Conservation (phyloP, 2,113 vertebrate species). For the Passer montanus region DNA sequence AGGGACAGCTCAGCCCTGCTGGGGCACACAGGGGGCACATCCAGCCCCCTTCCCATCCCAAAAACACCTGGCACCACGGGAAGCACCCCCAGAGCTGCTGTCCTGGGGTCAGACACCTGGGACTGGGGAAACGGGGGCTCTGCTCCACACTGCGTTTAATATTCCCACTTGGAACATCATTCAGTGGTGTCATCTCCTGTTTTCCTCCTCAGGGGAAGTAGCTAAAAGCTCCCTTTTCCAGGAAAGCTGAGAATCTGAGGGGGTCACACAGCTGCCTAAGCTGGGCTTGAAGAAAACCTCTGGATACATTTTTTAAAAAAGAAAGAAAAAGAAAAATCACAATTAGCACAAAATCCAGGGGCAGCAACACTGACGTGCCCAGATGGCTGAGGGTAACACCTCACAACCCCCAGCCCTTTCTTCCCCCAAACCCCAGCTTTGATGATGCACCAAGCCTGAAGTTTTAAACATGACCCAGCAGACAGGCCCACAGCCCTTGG, state of each 20-base stretch:
- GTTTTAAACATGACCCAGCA: not conserved
- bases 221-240: not conserved
- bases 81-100: not conserved
- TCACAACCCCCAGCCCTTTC: not conserved
- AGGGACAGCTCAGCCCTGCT: not conserved
- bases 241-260: not conserved
- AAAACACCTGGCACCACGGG: not conserved
- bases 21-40: not conserved
- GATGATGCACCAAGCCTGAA: not conserved
- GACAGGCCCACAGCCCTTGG: not conserved
- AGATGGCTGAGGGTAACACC: too few species aligned
- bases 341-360: not conserved
- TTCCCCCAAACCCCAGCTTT: not conserved
- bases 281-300: not conserved
- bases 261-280: not conserved
- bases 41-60: not conserved
- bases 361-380: accelerated
- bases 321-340: not conserved
- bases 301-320: not conserved
- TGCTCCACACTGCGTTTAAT: accelerated
- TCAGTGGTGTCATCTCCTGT: not conserved
- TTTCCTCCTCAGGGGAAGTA: not conserved
- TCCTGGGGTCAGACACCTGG: not conserved
- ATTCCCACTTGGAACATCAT: accelerated
- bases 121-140: not conserved